Conservation (phyloP, 2,113 vertebrate genomes). For the Cacatua alba region DNA sequence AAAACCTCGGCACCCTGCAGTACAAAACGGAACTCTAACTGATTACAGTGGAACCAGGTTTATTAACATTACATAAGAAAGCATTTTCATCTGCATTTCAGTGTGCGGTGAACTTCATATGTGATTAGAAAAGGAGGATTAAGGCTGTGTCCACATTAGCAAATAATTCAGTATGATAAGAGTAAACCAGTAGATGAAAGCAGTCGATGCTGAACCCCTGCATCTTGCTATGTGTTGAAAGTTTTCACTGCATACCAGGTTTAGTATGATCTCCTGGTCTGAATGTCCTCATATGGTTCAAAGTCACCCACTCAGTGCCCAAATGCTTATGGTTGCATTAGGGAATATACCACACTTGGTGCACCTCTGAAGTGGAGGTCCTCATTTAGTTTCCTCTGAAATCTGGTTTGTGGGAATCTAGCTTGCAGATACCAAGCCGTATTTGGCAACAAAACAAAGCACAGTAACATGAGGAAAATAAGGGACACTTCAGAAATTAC, state of each 20-base stretch:
- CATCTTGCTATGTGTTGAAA: not conserved
- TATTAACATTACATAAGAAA: not conserved
- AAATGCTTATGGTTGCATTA: not conserved
- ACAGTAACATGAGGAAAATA: not conserved
- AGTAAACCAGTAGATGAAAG: conserved; percentile 2
- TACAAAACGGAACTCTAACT: not conserved
- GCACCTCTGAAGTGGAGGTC: not conserved
- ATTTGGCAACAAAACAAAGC: not conserved
- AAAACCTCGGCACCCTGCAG: not conserved
- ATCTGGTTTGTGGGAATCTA: not conserved
- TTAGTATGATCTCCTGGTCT: not conserved
- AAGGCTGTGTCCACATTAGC: not conserved
- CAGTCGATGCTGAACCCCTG: not conserved
- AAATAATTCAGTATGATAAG: not conserved
- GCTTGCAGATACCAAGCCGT: not conserved
- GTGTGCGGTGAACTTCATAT: not conserved
- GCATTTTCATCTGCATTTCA: not conserved
- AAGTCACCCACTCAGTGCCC: not conserved
- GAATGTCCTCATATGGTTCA: not conserved
- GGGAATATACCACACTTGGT: not conserved
- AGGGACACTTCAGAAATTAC: not conserved
- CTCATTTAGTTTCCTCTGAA: not conserved
- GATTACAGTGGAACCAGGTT: not conserved
- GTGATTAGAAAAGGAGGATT: conserved; percentile 1
- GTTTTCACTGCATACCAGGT: not conserved